Base-by-base conservation (phyloP, 2,888 invertebrate genomes). In the Adineta ricciae region DNA sequence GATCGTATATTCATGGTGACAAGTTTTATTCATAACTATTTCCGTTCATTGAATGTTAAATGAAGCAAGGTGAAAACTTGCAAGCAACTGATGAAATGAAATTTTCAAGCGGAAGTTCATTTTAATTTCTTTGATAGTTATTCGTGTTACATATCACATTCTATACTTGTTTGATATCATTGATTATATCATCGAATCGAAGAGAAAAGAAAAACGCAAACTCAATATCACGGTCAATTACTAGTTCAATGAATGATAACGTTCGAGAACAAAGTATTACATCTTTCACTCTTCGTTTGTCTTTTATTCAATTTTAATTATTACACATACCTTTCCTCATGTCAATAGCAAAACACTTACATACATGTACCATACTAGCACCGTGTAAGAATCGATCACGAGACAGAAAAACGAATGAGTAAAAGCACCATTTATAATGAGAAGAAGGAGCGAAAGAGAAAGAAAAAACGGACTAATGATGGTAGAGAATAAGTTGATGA, bases 221-320 rank as follows among this genome's bases (percentile, higher is more conserved):
- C 16, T 64, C 32, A 64, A 64, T 64, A 64, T 64, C 64, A 64
- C 64, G 64, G 64, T 32, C 64, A 64, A 64, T 64, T 64, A 64
- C 32, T 19, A 64, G 64, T 32, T 36, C 64, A 64, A 7, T 36
- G 27, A 64, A 16, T 32, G 19, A 36, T 64, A 64, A 19, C 27
- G 64, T 32, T 14, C 5, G 32, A 36, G 32, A 56, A 19, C 19
- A 64, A 7, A 27, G 32, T 14, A 64, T 36, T 32, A 64, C 64
- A 32, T 64, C 24, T 64, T 19, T 36, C 32, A 4, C 7, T 64
- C 32, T 14, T 64, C 32, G 11, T 50, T 50, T 50, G 11, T 16
- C 19, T 50, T 16, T 64, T 64, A 64, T 64, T 64, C 5, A 64
- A 64, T 32, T 32, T 64, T 64, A 64, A 32, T 64, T 32, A 32